Evolutionary conservation across 1,140 invertebrate genomes (phyloP), one percentile per base, ranked within the genome.

Genomic region (Trialeurodes vaporariorum): DNA sequence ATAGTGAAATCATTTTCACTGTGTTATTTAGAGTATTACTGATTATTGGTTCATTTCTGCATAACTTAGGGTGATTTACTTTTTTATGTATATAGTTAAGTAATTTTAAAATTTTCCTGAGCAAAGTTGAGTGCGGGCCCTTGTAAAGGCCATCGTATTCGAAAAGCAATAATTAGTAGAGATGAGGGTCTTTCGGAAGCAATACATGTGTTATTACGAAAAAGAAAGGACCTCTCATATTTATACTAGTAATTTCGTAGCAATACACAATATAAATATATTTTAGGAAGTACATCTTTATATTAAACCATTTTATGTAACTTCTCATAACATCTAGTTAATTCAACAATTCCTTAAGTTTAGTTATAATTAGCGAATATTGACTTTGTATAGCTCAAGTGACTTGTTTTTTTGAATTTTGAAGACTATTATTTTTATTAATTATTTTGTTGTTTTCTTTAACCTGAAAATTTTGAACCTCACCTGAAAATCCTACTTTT

Each of bases 351-450:
- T 49, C 5, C 17, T 9, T 49, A 49, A 49, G 34, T 49, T 17
- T 49, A 49, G 34, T 49, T 49, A 9, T 49, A 49, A 49, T 5
- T 49, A 49, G 34, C 17, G 5, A 49, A 49, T 49, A 49, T 49
- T 49, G 34, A 49, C 34, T 49, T 49, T 49, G 34, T 49, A 49
- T 5, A 49, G 34, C 34, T 49, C 34, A 49, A 49, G 34, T 49
- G 34, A 49, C 34, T 49, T 49, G 34, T 49, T 49, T 49, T n/a
- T 49, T 49, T 49, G 34, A 49, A 49, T 49, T 49, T 49, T 49
- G 34, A 49, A 49, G 34, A 49, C 34, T 49, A 49, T 49, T 49
- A 49, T 49, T 49, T 49, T 49, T 49, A 49, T 49, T 49, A 49
- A 49, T 49, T 49, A 49, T 49, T 49, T 49, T 49, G 5, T 49